phyloP scores from a whole-genome alignment of 2,797 vertebrate genomes.

The Myotis myotis region DNA sequence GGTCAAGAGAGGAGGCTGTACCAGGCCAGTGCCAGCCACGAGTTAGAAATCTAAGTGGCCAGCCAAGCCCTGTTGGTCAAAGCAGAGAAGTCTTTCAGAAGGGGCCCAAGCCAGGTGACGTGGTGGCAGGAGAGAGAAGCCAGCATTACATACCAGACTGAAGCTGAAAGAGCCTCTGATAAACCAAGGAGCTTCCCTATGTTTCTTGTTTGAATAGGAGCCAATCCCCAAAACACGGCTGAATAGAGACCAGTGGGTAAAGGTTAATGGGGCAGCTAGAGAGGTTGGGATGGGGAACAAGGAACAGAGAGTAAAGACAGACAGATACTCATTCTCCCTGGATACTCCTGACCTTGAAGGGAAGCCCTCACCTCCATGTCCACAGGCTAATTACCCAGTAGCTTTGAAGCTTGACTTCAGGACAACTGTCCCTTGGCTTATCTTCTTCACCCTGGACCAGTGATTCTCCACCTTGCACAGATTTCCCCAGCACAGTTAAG shows the following conservation, averaged over 20 bases:
- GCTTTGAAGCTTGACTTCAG: background rate
- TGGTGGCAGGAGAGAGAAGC: background rate
- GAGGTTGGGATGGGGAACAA: background rate
- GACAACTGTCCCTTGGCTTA: background rate
- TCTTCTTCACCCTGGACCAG: background rate
- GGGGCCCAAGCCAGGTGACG: background rate
- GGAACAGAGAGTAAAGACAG: background rate
- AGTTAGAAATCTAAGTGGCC: background rate
- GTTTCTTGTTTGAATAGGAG: background rate
- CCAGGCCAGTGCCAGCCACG: background rate
- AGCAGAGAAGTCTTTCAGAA: background rate
- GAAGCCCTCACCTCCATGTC: background rate
- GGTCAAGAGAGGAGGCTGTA: background rate
- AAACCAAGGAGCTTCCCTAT: background rate
- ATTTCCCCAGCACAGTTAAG: constrained; percentile 12
- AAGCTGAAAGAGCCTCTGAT: background rate
- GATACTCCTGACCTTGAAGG: background rate
- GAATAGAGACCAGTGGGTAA: background rate
- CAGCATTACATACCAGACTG: background rate
- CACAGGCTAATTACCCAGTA: background rate
- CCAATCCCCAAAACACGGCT: background rate
- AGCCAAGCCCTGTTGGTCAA: background rate
- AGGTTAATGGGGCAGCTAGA: background rate
- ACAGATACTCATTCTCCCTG: background rate
- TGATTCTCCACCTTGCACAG: background rate